Percentiles rank a stretch among this genome's conserved stretches.
phyloP scores from a whole-genome alignment of 2,888 invertebrate species.

The Limenitis camilla region DNA sequence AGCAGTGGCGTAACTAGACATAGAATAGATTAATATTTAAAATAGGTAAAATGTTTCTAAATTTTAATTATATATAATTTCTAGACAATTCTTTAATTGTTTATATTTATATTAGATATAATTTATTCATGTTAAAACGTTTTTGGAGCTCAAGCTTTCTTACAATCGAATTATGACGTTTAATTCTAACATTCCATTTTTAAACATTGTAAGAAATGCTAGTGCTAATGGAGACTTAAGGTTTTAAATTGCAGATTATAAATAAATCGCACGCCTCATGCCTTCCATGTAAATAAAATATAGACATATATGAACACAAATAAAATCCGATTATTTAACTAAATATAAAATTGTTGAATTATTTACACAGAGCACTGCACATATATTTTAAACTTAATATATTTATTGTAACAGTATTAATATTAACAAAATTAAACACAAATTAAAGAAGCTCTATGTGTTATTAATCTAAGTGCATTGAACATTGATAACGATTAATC shows the following conservation, averaged over 20 bases:
- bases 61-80: slow-evolving; percentile 29
- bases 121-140: slow-evolving; percentile 8
- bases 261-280: slow-evolving; percentile 53
- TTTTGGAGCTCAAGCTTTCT: too few relatives aligned
- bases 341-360: slow-evolving; percentile 19
- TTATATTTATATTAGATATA: slow-evolving; percentile 22
- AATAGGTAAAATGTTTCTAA: slow-evolving; percentile 39
- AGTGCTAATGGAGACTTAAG: background rate
- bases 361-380: slow-evolving; percentile 25
- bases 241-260: slow-evolving; percentile 31
- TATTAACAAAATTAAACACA: slow-evolving; percentile 6
- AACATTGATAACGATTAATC: slow-evolving; percentile 4
- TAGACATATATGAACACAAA: slow-evolving; percentile 20
- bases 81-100: slow-evolving; percentile 28
- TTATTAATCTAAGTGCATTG: background rate
- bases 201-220: too few relatives aligned
- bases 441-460: background rate
- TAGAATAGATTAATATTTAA: slow-evolving; percentile 32
- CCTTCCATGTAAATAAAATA: slow-evolving; percentile 66
- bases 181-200: too few relatives aligned
- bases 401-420: slow-evolving; percentile 19
- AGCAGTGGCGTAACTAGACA: slow-evolving; percentile 45
- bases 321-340: slow-evolving; percentile 19
- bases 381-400: slow-evolving; percentile 17
- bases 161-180: too few relatives aligned